Percentiles rank a stretch among this genome's conserved stretches.
Evolutionary conservation across 2,888 invertebrate genomes (phyloP).

Genomic region (Crossocerus cetratus): DNA sequence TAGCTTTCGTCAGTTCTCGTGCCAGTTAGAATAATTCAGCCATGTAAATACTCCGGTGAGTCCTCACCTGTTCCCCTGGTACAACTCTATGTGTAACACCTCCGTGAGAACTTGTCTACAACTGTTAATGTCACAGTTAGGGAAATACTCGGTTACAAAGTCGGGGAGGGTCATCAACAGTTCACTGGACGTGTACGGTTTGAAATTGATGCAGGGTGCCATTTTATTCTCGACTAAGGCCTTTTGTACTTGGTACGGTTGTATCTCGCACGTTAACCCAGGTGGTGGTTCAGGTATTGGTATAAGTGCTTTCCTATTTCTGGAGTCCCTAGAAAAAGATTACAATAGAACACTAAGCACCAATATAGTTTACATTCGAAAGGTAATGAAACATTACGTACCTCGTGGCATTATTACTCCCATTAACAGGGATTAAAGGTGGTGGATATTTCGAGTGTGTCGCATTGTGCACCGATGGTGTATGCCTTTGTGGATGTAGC

Average conservation of each 20-base stretch:
- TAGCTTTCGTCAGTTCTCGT: background rate
- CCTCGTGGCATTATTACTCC: slow-evolving; percentile 69
- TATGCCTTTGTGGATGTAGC: slow-evolving; percentile 75
- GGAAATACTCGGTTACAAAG: slow-evolving; percentile 89
- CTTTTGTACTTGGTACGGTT: slow-evolving; percentile 82
- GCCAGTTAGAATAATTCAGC: background rate
- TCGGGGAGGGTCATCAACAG: slow-evolving; percentile 90
- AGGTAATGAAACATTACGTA: slow-evolving; percentile 34
- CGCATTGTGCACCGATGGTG: slow-evolving; percentile 72
- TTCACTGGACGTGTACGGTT: slow-evolving; percentile 89
- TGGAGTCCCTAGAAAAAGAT: slow-evolving; percentile 64
- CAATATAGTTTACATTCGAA: background rate
- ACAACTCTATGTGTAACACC: slow-evolving; percentile 88
- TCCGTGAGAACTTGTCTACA: slow-evolving; percentile 88
- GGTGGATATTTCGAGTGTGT: slow-evolving; percentile 78
- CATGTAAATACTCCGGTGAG: background rate
- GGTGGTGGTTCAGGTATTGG: slow-evolving; percentile 85
- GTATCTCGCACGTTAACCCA: slow-evolving; percentile 77
- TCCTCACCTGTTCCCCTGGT: slow-evolving; percentile 88
- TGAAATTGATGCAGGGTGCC: slow-evolving; percentile 92
- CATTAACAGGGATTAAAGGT: slow-evolving; percentile 79
- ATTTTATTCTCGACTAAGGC: slow-evolving; percentile 88
- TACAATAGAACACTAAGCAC: too few species aligned
- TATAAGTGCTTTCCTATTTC: slow-evolving; percentile 81
- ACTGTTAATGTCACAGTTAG: slow-evolving; percentile 84